Base-by-base conservation (phyloP, 2,113 vertebrate species). In the Conger conger region DNA sequence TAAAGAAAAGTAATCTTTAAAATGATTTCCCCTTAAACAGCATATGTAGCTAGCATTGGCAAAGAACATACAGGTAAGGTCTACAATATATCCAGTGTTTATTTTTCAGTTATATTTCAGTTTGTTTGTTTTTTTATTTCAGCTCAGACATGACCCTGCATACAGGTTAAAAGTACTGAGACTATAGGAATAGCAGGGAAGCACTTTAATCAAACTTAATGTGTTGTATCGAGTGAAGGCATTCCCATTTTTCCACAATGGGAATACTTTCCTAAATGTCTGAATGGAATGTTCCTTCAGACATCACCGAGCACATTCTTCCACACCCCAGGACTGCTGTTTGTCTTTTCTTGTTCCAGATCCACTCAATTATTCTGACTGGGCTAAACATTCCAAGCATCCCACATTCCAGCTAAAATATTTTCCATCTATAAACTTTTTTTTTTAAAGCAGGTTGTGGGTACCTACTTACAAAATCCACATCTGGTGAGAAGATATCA, bases 281-380 rank as follows among this genome's bases (percentile, higher is more conserved):
- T 53, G 86, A 90, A 91, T 91, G 93, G 94, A 95, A 94, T 95
- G 93, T 92, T 92, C 94, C 93, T 93, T 90, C 92, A 93, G 94
- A 94, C 91, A 86, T 94, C 93, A 89, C 91, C 91, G 87, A 91
- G 92, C 89, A 92, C 94, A 94, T 95, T 95, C 93, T 93, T 94
- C 92, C 91, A 93, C 84, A 85, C 93, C 79, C 86, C 91, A 38
- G 93, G 94, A 94, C 91, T 90, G 60, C 40, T 86, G 92, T 94
- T 94, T 92, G 94, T 95, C 93, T 95, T 93, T 94, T 95, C 94
- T 94, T 92, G 90, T 94, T 95, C 94, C 94, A 95, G 90, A 94
- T 94, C 92, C 95, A 94, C 94, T 95, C 93, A 95, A 95, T 95
- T 95, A 95, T 93, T 91, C 90, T 84, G 89, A 95, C 93, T 92